Conservation (phyloP, 1,140 invertebrate species). For the Lethocerus indicus region DNA sequence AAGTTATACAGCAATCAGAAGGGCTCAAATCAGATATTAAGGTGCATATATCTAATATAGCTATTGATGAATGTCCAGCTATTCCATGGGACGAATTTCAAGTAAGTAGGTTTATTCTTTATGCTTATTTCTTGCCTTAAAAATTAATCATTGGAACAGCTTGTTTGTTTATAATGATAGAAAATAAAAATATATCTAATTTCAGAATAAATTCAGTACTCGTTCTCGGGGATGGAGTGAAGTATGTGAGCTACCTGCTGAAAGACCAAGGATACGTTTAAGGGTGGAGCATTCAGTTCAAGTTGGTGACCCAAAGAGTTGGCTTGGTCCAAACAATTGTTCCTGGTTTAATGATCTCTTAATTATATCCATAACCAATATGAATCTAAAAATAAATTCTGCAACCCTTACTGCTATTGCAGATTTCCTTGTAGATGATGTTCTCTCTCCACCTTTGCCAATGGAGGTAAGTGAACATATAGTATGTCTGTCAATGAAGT, state of each 20-base stretch:
- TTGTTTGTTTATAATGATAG: not conserved
- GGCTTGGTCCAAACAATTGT: constrained; percentile 6
- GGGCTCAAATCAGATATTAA: constrained; percentile 54
- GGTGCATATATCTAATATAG: constrained; percentile 56
- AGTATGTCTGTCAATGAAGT: not conserved
- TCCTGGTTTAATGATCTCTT: constrained; percentile 31
- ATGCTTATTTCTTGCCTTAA: not conserved
- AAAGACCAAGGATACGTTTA: constrained; percentile 8
- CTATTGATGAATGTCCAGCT: constrained; percentile 62
- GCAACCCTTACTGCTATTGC: constrained; percentile 58
- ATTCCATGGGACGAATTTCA: constrained; percentile 91
- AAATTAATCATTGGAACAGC: not conserved
- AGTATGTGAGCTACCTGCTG: constrained; percentile 25
- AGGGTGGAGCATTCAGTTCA: constrained; percentile 21
- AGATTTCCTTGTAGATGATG: constrained; percentile 74
- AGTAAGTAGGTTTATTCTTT: constrained; percentile 32
- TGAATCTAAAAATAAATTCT: constrained; percentile 55
- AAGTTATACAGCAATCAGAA: constrained; percentile 63
- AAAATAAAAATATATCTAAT: constrained; percentile 18
- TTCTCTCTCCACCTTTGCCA: constrained; percentile 57
- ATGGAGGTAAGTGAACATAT: constrained; percentile 37
- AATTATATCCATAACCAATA: constrained; percentile 43
- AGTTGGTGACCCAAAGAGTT: constrained; percentile 23
- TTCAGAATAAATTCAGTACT: constrained; percentile 51
- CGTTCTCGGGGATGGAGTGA: constrained; percentile 51